Evolutionary conservation across 2,797 vertebrate genomes (phyloP), one percentile per base, ranked within the genome.

Genomic region (Tinamus major): DNA sequence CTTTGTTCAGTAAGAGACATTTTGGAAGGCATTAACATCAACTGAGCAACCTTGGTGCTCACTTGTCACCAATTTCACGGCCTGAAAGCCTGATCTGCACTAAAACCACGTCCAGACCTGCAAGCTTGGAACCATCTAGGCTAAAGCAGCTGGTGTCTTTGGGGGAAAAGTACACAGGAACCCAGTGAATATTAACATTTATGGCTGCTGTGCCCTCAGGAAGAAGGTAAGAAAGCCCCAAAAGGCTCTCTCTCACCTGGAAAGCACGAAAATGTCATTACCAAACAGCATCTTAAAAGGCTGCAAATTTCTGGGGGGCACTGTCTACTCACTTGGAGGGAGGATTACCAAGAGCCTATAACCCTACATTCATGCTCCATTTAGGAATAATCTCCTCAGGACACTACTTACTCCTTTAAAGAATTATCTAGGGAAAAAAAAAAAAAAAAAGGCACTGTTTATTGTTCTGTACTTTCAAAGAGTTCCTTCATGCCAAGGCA

Each of bases 381-480:
- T 33, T 42, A 33, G 31, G 37, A 67, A 72, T 41, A 62, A 89
- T 78, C 89, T 86, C 58, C 67, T 58, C 24, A 13, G 64, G 64
- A 74, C 41, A 85, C 18, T 17, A 59, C 21, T 67, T 55, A 42
- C 59, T 42, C 79, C 17, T 85, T 94, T 70, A 56, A 83, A 63
- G 72, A 85, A 92, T 8, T 8, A 90, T 53, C 48, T 71, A 24
- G 24, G 24, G 13, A 21, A 10, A 48, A 23, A 23, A 24, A 49
- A 49, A 42, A 42, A 44, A 44, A 44, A 44, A 18, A 62, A 53
- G 20, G 41, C 31, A 65, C 16, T 89, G 86, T 82, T 76, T 69
- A 76, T 70, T 35, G 91, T 81, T 58, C 35, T 89, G 63, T 59
- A 48, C 44, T 84, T 75, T 79, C 58, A 42, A 87, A 90, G 29